These are phyloP conservation scores for Triops longicaudatus DNA, from an alignment of 1,140 invertebrate genomes.

Conservation along the genomic window DNA sequence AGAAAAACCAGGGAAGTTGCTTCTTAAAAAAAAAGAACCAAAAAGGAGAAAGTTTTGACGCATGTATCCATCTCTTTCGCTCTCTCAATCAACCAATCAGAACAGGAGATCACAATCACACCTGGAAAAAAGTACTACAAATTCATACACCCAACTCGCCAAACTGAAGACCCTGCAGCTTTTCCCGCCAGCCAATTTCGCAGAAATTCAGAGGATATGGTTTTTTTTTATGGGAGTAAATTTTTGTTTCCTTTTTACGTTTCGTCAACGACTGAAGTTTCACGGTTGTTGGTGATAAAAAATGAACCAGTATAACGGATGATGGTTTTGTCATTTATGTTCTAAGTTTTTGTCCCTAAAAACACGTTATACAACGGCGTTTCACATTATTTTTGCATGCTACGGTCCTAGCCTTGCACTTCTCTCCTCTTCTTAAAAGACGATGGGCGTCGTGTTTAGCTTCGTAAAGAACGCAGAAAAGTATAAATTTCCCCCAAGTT, in stretches of 20 bases:
- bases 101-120: background rate
- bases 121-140: background rate
- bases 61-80: background rate
- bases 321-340: background rate
- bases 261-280: background rate
- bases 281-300: background rate
- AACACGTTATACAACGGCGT: background rate
- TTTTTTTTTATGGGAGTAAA: background rate
- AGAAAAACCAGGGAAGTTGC: background rate
- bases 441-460: background rate
- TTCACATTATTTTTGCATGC: conserved; percentile 2
- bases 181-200: conserved; percentile 12
- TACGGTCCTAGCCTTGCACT: conserved; percentile 13
- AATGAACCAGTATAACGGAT: background rate
- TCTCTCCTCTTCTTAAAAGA: background rate
- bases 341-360: conserved; percentile 12
- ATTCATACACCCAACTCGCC: conserved; percentile 11
- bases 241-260: background rate
- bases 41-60: background rate
- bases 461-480: background rate
- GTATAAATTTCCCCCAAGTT: background rate
- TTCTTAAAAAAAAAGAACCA: background rate
- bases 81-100: background rate
- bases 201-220: conserved; percentile 2
- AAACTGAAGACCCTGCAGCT: background rate